Conservation (phyloP, 1,140 invertebrate species). For the Aleiodes sp. region DNA sequence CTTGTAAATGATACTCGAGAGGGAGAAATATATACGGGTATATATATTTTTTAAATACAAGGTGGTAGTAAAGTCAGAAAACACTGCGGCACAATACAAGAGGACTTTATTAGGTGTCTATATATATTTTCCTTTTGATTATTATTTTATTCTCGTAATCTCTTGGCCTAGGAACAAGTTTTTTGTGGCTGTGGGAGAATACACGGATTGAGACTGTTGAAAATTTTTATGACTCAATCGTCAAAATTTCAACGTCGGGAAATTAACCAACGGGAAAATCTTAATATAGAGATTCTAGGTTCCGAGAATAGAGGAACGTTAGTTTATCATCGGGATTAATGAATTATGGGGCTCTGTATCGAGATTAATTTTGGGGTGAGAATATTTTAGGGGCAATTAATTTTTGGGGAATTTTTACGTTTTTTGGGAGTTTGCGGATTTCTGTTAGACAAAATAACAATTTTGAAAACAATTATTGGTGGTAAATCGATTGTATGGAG, state of each 20-base stretch:
- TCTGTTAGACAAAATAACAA: too few species aligned
- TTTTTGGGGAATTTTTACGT: too few species aligned
- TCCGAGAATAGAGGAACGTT: neutral
- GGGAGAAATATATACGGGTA: neutral
- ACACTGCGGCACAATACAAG: neutral
- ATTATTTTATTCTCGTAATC: neutral
- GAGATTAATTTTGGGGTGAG: neutral
- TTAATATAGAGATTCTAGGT: neutral
- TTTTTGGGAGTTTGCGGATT: too few species aligned
- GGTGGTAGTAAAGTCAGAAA: neutral
- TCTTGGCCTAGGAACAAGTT: neutral
- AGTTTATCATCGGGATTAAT: slow-evolving; percentile 1
- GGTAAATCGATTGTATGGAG: too few species aligned
- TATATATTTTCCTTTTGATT: neutral
- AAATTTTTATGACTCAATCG: neutral
- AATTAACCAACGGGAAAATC: neutral
- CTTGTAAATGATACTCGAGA: neutral
- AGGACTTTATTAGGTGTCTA: neutral
- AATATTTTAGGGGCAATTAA: neutral
- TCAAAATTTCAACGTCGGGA: neutral
- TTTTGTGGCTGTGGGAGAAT: too few species aligned
- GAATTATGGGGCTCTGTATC: neutral
- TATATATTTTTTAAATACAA: neutral
- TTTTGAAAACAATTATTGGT: too few species aligned
- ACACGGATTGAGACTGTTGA: neutral